A percentile compares a stretch with the other conserved stretches of the same genome.
These are phyloP conservation scores for Oedothorax gibbosus DNA, from an alignment of 1,140 invertebrate species.

Conservation along the genomic window DNA sequence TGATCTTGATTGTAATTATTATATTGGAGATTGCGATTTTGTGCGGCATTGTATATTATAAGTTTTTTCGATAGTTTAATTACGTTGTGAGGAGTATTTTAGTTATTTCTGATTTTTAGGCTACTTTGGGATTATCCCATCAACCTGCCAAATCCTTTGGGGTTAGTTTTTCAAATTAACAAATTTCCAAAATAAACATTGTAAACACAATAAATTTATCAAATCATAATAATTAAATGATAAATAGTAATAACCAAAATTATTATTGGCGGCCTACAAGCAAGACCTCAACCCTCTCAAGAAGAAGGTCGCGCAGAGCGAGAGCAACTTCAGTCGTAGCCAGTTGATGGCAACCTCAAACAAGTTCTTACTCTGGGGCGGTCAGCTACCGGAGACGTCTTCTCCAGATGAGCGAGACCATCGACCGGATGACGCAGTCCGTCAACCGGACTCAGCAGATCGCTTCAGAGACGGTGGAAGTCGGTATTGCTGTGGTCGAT, in stretches of 20 bases:
- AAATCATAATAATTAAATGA: no score
- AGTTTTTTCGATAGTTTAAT: constrained; percentile 69
- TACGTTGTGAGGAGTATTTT: background rate
- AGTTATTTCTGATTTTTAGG: no score
- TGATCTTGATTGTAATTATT: constrained; percentile 77
- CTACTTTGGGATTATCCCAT: no score
- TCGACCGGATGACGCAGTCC: constrained; percentile 77
- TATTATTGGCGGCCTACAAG: constrained; percentile 62
- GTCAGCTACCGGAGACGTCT: constrained; percentile 63
- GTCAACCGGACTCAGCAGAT: constrained; percentile 78
- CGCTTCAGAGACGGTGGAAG: constrained; percentile 82
- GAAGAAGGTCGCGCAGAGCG: constrained; percentile 38
- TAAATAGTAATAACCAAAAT: no score
- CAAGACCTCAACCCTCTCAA: constrained; percentile 53
- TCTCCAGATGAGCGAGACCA: constrained; percentile 72
- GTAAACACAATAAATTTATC: no score
- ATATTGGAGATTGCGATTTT: constrained; percentile 75
- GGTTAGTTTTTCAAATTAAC: no score
- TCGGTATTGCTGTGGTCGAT: constrained; percentile 81
- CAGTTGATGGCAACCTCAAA: constrained; percentile 24
- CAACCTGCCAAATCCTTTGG: no score
- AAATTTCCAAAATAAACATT: no score
- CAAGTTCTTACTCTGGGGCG: background rate
- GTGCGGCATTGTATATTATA: constrained; percentile 73
- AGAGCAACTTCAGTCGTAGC: constrained; percentile 24